Percentiles rank a stretch among this genome's conserved stretches.
Evolutionary conservation across 2,797 vertebrate genomes (phyloP).

Genomic region (Pipistrellus nathusii): DNA sequence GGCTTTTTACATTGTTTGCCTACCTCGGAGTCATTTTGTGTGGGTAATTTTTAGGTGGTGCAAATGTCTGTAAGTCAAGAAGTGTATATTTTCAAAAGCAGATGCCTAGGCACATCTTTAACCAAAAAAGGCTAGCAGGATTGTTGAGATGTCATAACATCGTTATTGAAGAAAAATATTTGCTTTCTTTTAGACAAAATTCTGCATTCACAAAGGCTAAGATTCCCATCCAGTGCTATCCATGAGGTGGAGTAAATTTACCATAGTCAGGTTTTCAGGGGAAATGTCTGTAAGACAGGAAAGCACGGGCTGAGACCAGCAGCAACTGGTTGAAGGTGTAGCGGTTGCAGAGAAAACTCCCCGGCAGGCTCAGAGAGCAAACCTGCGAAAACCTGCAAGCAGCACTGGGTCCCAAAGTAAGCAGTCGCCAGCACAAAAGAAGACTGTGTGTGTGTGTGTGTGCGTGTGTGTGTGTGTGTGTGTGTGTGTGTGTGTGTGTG

Average conservation of each 20-base stretch:
- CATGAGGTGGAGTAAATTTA: background rate
- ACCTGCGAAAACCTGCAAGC: background rate
- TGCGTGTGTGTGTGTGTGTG: background rate
- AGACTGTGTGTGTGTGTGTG: fast-evolving
- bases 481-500: background rate
- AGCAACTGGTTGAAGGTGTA: background rate
- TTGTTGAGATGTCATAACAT: background rate
- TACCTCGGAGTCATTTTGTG: background rate
- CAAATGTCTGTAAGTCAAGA: background rate
- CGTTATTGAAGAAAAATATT: background rate
- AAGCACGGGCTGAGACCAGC: background rate
- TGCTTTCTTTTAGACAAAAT: background rate
- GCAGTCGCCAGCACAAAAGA: background rate
- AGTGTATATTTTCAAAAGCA: background rate
- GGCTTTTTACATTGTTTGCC: background rate
- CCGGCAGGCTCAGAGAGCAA: background rate
- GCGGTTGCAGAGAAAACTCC: background rate
- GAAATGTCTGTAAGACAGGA: background rate
- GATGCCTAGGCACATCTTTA: background rate
- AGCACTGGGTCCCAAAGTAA: background rate
- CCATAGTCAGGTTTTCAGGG: background rate
- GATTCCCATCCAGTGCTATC: background rate
- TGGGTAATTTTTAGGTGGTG: background rate
- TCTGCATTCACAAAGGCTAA: background rate
- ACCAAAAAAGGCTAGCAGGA: background rate